Conservation (phyloP, 37 sponge, comb jelly and placozoan genomes). For the Aphrocallistes beatrix region DNA sequence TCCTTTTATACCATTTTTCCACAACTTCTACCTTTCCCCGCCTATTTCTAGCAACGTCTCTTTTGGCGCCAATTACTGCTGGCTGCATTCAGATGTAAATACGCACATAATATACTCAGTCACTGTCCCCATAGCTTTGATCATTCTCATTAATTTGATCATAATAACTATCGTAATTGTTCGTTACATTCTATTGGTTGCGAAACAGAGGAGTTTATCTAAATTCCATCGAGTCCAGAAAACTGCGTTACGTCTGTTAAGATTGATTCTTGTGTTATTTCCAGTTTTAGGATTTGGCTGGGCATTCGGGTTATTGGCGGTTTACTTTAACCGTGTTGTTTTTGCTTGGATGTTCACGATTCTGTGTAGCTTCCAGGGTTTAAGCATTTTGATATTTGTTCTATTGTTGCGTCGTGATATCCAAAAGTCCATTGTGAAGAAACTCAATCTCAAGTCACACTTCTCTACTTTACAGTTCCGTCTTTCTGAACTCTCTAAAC, state of each 20-base stretch:
- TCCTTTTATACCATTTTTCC: neutral
- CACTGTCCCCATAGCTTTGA: neutral
- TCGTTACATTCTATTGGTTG: neutral
- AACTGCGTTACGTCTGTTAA: neutral
- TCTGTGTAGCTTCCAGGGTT: neutral
- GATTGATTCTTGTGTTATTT: neutral
- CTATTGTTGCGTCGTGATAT: conserved; percentile 12
- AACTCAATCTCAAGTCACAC: neutral
- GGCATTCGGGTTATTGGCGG: neutral
- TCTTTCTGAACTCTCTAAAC: neutral
- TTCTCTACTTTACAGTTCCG: neutral
- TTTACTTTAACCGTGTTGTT: neutral
- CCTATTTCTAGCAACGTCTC: neutral
- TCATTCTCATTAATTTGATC: neutral
- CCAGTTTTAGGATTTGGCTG: neutral
- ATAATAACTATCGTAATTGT: neutral
- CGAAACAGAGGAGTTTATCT: neutral
- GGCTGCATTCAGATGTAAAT: neutral
- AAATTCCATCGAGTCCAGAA: neutral
- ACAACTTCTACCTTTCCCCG: neutral
- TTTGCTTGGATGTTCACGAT: conserved; percentile 8
- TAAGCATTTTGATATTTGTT: neutral
- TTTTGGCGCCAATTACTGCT: too few relatives aligned
- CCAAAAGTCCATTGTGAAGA: neutral
- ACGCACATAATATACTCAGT: neutral